These are phyloP conservation scores for Grallaria varia DNA, from an alignment of 2,113 vertebrate species.

Conservation along the genomic window DNA sequence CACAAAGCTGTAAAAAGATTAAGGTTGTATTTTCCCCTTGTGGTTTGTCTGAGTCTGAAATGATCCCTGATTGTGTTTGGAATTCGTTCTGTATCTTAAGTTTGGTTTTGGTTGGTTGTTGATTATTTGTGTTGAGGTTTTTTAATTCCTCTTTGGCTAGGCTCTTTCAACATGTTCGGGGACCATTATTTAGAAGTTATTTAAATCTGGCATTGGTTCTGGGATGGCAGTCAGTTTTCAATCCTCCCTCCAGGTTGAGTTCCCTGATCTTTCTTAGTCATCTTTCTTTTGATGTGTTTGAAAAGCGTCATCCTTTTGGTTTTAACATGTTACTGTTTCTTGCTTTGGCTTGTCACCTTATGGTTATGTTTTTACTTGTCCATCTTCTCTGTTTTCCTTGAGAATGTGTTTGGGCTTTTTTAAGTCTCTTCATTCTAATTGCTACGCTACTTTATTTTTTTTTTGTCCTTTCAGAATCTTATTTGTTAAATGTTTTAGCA, in stretches of 20 bases:
- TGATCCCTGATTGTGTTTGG: background rate
- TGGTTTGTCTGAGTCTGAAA: background rate
- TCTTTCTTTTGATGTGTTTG: background rate
- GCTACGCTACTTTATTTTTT: background rate
- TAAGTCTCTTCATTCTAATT: background rate
- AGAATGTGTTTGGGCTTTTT: background rate
- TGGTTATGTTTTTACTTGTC: constrained; percentile 11
- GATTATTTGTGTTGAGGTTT: background rate
- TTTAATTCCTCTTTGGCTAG: background rate
- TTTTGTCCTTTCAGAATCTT: background rate
- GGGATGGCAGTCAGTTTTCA: background rate
- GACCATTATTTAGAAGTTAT: background rate
- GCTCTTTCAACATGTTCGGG: background rate
- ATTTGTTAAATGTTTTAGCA: background rate
- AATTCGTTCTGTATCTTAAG: background rate
- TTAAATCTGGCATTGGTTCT: background rate
- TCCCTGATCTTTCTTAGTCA: background rate
- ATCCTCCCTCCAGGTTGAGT: background rate
- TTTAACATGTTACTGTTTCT: background rate
- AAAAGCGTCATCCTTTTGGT: background rate
- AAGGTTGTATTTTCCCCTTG: background rate
- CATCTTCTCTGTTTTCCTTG: background rate
- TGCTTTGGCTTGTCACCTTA: background rate
- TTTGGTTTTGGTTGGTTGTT: background rate
- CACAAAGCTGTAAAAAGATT: background rate